Percentiles rank a stretch among this genome's conserved stretches.
Conservation (phyloP, 2,797 vertebrate genomes). For the Chaunax sp. region DNA sequence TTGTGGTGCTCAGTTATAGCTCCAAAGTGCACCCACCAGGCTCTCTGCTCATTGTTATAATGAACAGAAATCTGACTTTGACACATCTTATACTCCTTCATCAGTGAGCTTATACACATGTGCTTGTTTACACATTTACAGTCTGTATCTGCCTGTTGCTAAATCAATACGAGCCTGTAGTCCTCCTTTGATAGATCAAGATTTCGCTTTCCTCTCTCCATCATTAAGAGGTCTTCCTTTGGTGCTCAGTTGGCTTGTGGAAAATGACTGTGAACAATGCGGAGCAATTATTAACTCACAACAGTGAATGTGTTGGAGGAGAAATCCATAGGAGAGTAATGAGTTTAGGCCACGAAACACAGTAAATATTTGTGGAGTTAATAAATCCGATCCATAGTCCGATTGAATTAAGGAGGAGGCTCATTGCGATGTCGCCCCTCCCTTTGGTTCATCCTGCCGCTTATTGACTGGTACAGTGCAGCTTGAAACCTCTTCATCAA, state of each 20-base stretch:
- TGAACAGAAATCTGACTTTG: background rate
- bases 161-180: conserved; percentile 49
- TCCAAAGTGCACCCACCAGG: background rate
- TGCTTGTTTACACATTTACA: conserved; percentile 50
- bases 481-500: conserved; percentile 37
- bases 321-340: conserved; percentile 84
- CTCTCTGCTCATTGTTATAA: no score
- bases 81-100: conserved; percentile 5
- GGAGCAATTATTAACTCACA: conserved; percentile 80
- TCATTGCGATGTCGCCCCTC: conserved; percentile 27
- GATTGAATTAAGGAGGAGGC: conserved; percentile 70
- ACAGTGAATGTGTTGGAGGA: conserved; percentile 75
- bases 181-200: conserved; percentile 11
- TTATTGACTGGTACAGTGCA: conserved; percentile 50
- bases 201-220: background rate
- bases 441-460: conserved; percentile 9
- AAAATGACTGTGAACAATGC: conserved; percentile 83
- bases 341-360: conserved; percentile 69
- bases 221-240: conserved; percentile 44
- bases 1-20: conserved; percentile 12
- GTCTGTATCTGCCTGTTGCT: conserved; percentile 9
- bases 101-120: conserved; percentile 26
- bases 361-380: conserved; percentile 81
- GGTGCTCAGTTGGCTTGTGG: conserved; percentile 62
- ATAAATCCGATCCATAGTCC: conserved; percentile 73